Evolutionary conservation across 1,140 invertebrate species (phyloP).

Genomic region (Zaprionus davidi): DNA sequence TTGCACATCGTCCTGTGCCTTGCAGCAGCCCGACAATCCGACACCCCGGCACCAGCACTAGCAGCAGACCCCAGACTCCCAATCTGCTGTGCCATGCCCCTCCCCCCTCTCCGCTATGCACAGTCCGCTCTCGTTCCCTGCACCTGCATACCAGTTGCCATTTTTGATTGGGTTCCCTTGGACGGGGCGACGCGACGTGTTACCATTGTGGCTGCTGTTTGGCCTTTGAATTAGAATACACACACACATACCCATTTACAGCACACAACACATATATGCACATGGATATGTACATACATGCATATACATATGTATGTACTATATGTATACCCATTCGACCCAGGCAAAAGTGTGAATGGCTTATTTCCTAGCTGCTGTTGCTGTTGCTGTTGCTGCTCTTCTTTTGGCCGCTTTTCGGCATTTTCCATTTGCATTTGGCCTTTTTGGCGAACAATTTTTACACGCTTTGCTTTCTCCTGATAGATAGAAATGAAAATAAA

Average conservation of each 20-base stretch:
- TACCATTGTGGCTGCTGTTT: conserved; percentile 77
- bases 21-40: conserved; percentile 5
- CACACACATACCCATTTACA: conserved; percentile 23
- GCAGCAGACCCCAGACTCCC: conserved; percentile 1
- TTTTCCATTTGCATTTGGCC: conserved; percentile 76
- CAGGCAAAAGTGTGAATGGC: conserved; percentile 69
- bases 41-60: not conserved
- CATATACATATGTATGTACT: not conserved
- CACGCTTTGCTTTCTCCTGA: conserved; percentile 45
- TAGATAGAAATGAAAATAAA: conserved; percentile 41
- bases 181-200: conserved; percentile 48
- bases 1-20: conserved; percentile 70
- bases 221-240: conserved; percentile 76
- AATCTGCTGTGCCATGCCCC: conserved; percentile 6
- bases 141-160: conserved; percentile 50
- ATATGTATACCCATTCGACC: conserved; percentile 23
- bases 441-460: conserved; percentile 70
- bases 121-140: conserved; percentile 1
- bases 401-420: conserved; percentile 63
- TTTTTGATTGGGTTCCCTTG: conserved; percentile 56
- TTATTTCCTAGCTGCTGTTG: conserved; percentile 64
- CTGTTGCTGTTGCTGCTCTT: conserved; percentile 22
- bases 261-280: not conserved
- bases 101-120: not conserved
- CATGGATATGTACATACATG: not conserved